These are phyloP conservation scores for Trypoxylus dichotomus DNA, from an alignment of 1,140 invertebrate genomes.

Conservation along the genomic window DNA sequence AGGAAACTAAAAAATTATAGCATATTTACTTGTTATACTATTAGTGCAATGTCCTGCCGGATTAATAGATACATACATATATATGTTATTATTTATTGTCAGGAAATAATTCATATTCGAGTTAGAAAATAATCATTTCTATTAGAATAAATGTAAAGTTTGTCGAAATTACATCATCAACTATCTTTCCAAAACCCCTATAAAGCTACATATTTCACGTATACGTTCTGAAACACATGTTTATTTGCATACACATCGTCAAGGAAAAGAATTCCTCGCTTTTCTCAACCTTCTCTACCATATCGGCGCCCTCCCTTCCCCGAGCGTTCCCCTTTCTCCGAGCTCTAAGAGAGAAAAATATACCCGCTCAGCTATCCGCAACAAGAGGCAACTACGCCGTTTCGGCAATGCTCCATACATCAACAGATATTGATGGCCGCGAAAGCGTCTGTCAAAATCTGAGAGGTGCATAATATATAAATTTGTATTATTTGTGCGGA, in stretches of 20 bases:
- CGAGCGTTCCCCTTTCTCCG: not conserved
- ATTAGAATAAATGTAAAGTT: no score
- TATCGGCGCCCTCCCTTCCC: not conserved
- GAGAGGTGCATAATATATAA: constrained; percentile 46
- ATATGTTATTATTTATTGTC: no score
- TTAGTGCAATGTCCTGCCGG: no score
- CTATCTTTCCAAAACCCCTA: not conserved
- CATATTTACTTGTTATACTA: no score
- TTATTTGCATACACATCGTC: constrained; percentile 51
- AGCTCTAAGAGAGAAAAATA: constrained; percentile 49
- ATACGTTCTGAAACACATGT: constrained; percentile 38
- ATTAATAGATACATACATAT: no score
- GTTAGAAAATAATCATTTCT: no score
- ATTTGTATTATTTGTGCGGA: constrained; percentile 45
- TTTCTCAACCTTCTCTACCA: no score
- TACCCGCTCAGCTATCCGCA: constrained; percentile 48
- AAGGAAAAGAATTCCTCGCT: constrained; percentile 24
- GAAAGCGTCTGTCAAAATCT: constrained; percentile 50
- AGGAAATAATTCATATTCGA: no score
- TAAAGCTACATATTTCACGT: not conserved
- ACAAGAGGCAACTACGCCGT: constrained; percentile 34
- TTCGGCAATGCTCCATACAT: constrained; percentile 39
- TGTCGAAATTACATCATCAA: no score
- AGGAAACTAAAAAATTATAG: no score
- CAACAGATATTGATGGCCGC: constrained; percentile 49